These are phyloP conservation scores for Athalia cordata DNA, from an alignment of 2,888 invertebrate species.

Conservation along the genomic window DNA sequence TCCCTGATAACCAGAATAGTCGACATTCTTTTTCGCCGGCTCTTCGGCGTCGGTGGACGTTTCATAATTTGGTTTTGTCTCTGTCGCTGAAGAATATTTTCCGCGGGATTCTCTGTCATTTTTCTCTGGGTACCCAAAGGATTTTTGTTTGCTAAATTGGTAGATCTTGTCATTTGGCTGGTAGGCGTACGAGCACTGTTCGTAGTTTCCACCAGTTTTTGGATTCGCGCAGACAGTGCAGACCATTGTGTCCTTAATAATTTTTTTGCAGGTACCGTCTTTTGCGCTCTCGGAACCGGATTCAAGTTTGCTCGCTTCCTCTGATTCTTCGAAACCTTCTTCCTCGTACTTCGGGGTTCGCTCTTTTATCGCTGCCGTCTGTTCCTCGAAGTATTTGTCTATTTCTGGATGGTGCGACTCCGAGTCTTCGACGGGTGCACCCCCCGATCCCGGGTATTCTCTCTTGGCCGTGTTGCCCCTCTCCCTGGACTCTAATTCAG, in stretches of 20 bases:
- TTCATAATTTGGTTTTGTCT: constrained; percentile 26
- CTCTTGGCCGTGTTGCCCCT: constrained; percentile 14
- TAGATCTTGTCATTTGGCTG: constrained; percentile 72
- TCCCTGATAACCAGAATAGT: too few species aligned
- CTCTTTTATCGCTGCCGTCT: constrained; percentile 28
- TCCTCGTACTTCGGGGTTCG: constrained; percentile 30
- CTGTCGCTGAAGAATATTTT: constrained; percentile 7
- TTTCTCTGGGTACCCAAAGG: constrained; percentile 60
- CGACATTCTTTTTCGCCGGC: not conserved
- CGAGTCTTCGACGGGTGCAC: not conserved
- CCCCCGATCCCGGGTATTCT: not conserved
- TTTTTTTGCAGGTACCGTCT: constrained; percentile 55
- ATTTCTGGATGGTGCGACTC: constrained; percentile 15
- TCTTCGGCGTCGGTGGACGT: constrained; percentile 44
- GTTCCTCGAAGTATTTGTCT: constrained; percentile 22
- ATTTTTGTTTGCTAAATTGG: constrained; percentile 64
- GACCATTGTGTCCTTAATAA: constrained; percentile 71
- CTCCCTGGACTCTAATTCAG: constrained; percentile 13
- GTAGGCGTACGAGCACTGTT: constrained; percentile 77
- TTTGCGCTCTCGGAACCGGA: constrained; percentile 33
- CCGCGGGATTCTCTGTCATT: constrained; percentile 17
- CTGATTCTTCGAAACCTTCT: constrained; percentile 21
- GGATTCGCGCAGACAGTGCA: constrained; percentile 77
- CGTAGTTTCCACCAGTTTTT: constrained; percentile 76
- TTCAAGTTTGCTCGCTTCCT: constrained; percentile 1